Conservation (phyloP, 1,140 invertebrate genomes). For the Belonocnema kinseyi region DNA sequence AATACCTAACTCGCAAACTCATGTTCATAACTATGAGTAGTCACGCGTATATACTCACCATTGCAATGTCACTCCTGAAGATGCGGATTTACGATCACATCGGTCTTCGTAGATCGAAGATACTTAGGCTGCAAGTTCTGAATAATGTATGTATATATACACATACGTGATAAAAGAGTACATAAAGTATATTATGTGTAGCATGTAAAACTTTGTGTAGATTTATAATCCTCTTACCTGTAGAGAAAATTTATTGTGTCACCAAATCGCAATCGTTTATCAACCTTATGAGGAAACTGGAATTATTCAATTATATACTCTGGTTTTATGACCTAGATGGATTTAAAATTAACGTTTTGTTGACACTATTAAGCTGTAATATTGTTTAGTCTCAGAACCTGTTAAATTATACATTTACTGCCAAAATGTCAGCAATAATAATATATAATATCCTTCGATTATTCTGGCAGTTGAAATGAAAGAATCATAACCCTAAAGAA, state of each 20-base stretch:
- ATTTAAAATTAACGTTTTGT: not conserved
- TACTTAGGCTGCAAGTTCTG: not conserved
- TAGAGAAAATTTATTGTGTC: slow-evolving; percentile 25
- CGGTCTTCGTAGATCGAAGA: slow-evolving; percentile 16
- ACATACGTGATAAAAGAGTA: not conserved
- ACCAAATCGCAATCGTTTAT: slow-evolving; percentile 12
- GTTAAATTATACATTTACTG: no score
- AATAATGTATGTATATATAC: not conserved
- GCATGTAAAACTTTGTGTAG: not conserved
- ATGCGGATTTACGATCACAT: slow-evolving; percentile 20
- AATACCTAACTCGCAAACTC: not conserved
- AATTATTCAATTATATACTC: slow-evolving; percentile 1
- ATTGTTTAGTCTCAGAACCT: not conserved
- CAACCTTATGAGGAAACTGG: slow-evolving; percentile 7
- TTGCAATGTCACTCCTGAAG: slow-evolving; percentile 11
- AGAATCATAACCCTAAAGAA: not conserved
- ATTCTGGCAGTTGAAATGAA: no score
- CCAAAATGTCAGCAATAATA: no score
- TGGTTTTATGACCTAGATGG: not conserved
- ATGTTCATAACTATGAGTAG: slow-evolving; percentile 22
- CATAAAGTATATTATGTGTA: slow-evolving; percentile 17
- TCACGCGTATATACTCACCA: slow-evolving; percentile 9
- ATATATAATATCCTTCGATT: no score
- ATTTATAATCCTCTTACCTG: slow-evolving; percentile 16
- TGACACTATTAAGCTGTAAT: not conserved